Percentiles rank a stretch among this genome's conserved stretches.
Conservation (phyloP, 2,888 invertebrate genomes). For the Leucophenga maculata region DNA sequence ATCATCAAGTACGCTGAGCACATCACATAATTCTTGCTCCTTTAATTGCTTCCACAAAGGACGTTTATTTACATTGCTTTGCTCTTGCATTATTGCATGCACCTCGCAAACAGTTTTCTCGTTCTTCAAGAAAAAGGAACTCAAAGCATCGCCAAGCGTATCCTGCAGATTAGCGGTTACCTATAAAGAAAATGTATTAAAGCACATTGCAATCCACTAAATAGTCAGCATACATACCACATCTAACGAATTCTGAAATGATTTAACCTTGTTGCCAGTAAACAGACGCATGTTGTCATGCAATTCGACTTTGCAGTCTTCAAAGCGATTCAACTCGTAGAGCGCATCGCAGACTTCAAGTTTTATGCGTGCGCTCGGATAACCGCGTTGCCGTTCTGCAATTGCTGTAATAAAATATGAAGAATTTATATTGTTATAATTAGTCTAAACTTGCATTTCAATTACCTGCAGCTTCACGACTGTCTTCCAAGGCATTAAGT, state of each 20-base stretch:
- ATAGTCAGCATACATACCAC: conserved; percentile 48
- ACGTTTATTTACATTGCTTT: conserved; percentile 46
- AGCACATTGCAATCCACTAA: neutral
- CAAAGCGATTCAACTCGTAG: conserved; percentile 65
- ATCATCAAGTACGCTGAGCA: conserved; percentile 60
- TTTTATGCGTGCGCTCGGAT: conserved; percentile 54
- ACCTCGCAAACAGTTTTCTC: conserved; percentile 56
- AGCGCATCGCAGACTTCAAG: conserved; percentile 66
- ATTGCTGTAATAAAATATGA: neutral
- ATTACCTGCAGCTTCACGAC: conserved; percentile 58
- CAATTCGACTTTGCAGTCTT: conserved; percentile 59
- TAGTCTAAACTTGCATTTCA: neutral
- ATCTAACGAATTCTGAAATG: conserved; percentile 55
- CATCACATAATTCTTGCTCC: conserved; percentile 63
- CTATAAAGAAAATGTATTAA: conserved; percentile 36
- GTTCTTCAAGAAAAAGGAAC: conserved; percentile 60
- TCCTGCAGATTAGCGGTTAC: conserved; percentile 63
- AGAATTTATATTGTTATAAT: neutral
- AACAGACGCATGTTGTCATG: conserved; percentile 59
- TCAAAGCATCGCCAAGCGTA: conserved; percentile 56
- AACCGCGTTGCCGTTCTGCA: neutral
- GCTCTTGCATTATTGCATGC: conserved; percentile 42
- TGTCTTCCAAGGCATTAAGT: conserved; percentile 55
- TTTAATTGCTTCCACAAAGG: conserved; percentile 65
- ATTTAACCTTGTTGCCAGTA: conserved; percentile 57